Evolutionary conservation across 2,113 vertebrate genomes (phyloP).

Genomic region (Apodemus sylvaticus): DNA sequence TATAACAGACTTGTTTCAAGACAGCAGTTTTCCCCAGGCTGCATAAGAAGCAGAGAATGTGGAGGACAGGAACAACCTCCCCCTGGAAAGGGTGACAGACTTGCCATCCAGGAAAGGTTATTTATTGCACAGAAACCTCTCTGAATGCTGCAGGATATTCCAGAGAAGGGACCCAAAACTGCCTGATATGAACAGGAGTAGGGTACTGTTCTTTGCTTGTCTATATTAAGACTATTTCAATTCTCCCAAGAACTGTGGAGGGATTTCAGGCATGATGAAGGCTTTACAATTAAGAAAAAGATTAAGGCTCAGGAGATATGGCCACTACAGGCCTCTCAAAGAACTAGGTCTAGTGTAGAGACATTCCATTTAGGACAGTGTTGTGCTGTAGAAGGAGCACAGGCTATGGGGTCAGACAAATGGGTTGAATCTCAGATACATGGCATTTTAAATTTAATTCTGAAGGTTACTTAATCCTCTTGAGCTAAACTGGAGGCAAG

Average conservation of each 20-base stretch:
- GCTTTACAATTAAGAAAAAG: background rate
- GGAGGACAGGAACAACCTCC: background rate
- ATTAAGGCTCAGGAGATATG: constrained; percentile 9
- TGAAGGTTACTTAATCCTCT: constrained; percentile 51
- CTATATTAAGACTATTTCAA: constrained; percentile 13
- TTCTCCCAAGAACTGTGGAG: constrained; percentile 38
- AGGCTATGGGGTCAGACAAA: background rate
- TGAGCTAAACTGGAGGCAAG: constrained; percentile 34
- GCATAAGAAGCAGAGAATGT: constrained; percentile 1
- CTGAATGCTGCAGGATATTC: background rate
- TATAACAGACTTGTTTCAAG: constrained; percentile 69
- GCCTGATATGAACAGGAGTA: background rate
- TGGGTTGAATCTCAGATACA: constrained; percentile 50
- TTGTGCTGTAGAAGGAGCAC: background rate
- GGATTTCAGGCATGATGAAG: constrained; percentile 29
- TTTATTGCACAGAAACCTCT: background rate
- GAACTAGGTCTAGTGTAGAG: constrained; percentile 17
- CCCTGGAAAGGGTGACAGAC: constrained; percentile 45
- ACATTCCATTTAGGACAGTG: background rate
- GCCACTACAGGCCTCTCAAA: constrained; percentile 23
- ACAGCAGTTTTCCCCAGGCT: constrained; percentile 65
- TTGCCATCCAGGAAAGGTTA: constrained; percentile 34
- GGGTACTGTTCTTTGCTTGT: constrained; percentile 19
- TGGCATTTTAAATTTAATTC: constrained; percentile 9
- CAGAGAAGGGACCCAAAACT: constrained; percentile 16